Base-by-base conservation (phyloP, 2,797 vertebrate species). In the Pseudotriccus pelzelni region DNA sequence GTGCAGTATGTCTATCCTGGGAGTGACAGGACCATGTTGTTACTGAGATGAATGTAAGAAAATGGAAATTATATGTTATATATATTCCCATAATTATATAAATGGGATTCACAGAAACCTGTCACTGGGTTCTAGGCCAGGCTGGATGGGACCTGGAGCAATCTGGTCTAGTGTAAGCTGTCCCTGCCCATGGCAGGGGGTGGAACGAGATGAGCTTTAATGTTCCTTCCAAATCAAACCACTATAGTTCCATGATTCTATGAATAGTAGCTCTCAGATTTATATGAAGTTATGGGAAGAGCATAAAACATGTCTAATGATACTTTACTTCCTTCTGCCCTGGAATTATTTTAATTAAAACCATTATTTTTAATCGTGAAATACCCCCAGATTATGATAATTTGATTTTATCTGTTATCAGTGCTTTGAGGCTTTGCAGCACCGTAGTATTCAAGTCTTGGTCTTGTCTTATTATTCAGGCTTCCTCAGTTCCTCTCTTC, bases 281-380 rank as follows among this genome's bases (percentile, higher is more conserved):
- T 73, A 81, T 30, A 28, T 9, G 36, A 78, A 90, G 36, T 49
- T 75, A 86, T 73, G 52, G 70, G 47, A 89, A 91, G 47, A 39
- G 49, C 75, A 83, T 37, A 85, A 87, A 92, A 87, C 1, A 12
- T 77, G 63, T 52, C 53, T 77, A 83, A 93, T 53, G 49, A 78
- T 56, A 63, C 49, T 77, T 89, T 32, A 43, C 73, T 93, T 91
- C 91, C 69, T 85, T 80, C 69, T 78, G 72, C 50, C 30, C 50
- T 78, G 73, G 56, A 94, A 92, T 77, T 39, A 63, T 89, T 96
- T 84, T 85, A 89, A 96, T 94, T 87, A 89, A 95, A 94, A 17
- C 4, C 84, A 84, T 94, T 83, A 18, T 91, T 96, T 95, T 90
- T 67, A 89, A 93, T 92, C 87, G 93, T 80, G 64, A 89, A 80